Evolutionary conservation across 1,140 invertebrate species (phyloP), one percentile per base, ranked within the genome.

Genomic region (Bombus sylvicola): DNA sequence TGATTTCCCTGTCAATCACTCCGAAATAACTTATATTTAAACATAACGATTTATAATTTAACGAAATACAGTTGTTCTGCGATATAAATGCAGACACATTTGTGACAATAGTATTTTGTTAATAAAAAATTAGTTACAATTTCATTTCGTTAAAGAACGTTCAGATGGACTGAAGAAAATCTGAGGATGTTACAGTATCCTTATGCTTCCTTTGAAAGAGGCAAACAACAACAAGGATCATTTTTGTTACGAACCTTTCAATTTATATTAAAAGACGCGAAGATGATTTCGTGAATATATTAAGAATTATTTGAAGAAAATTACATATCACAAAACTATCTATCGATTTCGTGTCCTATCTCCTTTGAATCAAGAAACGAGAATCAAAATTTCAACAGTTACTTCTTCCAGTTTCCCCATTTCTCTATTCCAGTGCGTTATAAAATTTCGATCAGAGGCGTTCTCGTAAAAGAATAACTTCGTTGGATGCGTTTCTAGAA

Each of bases 381-480:
- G 34, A n/a, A 64, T 83, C 22, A 76, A 83, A 75, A 83, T 83
- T 83, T 34, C 25, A 76, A 22, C 9, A 31, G 39, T 15, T 34
- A 4, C 22, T 18, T 28, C 43, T 22, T 15, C 4, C 28, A 12
- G 25, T 39, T 31, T 78, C 25, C 18, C 41, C n/a, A 34, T 62
- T 34, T 41, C 37, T 57, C 22, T 25, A 31, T 41, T 22, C 31
- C 9, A 12, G 37, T 15, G 37, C n/a, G 22, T 78, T 78, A 83
- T 77, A 83, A 78, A 84, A 84, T 71, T 71, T 72, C 76, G 76
- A 79, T 80, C 66, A 59, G 41, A 41, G n/a, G 18, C 62, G 28
- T 31, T 22, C 37, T 31, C 47, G 62, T 80, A 64, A 72, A 79
- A 79, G 59, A 78, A 79, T 78, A 78, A 84, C 41, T 41, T n/a